These are phyloP conservation scores for Solen grandis DNA, from an alignment of 1,140 invertebrate genomes.

Conservation along the genomic window DNA sequence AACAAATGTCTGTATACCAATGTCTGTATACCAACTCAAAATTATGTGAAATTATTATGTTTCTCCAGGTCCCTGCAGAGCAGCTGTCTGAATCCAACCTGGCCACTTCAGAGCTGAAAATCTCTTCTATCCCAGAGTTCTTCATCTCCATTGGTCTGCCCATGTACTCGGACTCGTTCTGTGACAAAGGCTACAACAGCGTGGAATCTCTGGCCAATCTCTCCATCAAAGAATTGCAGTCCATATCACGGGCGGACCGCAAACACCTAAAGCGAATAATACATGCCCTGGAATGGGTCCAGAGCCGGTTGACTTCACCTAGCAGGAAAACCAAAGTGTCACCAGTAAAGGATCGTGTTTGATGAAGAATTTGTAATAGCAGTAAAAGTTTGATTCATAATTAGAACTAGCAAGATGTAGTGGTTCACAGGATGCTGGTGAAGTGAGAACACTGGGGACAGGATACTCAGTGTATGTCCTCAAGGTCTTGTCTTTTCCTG, in stretches of 20 bases:
- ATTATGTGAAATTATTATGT: no score
- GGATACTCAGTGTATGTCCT: no score
- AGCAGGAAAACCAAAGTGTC: slow-evolving; percentile 58
- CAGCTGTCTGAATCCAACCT: slow-evolving; percentile 76
- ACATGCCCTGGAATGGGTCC: slow-evolving; percentile 77
- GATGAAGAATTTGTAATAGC: no score
- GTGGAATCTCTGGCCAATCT: slow-evolving; percentile 67
- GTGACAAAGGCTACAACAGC: slow-evolving; percentile 55
- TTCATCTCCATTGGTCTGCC: slow-evolving; percentile 81
- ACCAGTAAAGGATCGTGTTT: slow-evolving; percentile 56
- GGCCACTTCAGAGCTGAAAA: slow-evolving; percentile 77
- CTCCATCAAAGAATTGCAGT: slow-evolving; percentile 66
- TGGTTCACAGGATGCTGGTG: no score
- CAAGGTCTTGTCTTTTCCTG: no score
- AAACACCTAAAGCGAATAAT: slow-evolving; percentile 72
- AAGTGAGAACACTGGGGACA: no score
- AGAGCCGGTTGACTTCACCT: slow-evolving; percentile 65
- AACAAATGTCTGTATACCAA: no score
- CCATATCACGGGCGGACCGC: slow-evolving; percentile 66
- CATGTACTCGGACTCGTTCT: slow-evolving; percentile 78
- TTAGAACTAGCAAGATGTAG: no score
- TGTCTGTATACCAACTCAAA: no score
- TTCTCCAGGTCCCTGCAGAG: slow-evolving; percentile 79
- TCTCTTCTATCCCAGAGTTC: slow-evolving; percentile 77
- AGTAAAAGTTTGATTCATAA: no score